Conservation (phyloP, 2,113 vertebrate genomes). For the Trichechus manatus region DNA sequence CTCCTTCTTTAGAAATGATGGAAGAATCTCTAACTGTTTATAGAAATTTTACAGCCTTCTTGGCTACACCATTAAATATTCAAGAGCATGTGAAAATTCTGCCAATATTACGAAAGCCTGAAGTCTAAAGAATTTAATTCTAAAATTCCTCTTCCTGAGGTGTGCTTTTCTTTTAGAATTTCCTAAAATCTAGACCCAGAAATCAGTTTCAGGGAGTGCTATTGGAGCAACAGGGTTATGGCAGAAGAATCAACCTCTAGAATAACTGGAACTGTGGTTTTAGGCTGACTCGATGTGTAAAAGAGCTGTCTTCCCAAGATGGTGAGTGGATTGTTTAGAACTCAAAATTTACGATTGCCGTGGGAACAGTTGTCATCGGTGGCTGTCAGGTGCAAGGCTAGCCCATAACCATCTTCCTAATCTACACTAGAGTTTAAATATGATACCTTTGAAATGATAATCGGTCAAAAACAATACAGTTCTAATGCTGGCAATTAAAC, state of each 20-base stretch:
- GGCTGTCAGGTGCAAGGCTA: background rate
- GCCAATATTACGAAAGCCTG: background rate
- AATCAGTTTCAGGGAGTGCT: background rate
- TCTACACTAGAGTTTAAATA: background rate
- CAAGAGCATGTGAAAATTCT: background rate
- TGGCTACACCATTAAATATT: background rate
- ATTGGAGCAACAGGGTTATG: background rate
- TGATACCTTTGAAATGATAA: background rate
- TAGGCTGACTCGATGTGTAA: background rate
- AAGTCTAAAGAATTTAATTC: slow-evolving; percentile 8
- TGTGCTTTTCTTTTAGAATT: slow-evolving; percentile 1
- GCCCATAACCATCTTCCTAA: background rate
- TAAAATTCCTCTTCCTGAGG: background rate
- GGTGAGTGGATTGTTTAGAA: background rate
- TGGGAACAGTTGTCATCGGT: background rate
- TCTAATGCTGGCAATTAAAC: background rate
- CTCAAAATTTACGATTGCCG: background rate
- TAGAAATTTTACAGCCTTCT: background rate
- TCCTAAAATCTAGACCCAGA: slow-evolving; percentile 34
- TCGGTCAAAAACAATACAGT: background rate
- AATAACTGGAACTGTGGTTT: background rate
- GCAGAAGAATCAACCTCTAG: background rate
- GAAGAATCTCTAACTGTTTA: background rate
- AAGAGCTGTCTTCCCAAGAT: background rate
- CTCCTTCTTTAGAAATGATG: background rate